Conservation (phyloP, 2,797 vertebrate species). For the Sorex maritimensis region DNA sequence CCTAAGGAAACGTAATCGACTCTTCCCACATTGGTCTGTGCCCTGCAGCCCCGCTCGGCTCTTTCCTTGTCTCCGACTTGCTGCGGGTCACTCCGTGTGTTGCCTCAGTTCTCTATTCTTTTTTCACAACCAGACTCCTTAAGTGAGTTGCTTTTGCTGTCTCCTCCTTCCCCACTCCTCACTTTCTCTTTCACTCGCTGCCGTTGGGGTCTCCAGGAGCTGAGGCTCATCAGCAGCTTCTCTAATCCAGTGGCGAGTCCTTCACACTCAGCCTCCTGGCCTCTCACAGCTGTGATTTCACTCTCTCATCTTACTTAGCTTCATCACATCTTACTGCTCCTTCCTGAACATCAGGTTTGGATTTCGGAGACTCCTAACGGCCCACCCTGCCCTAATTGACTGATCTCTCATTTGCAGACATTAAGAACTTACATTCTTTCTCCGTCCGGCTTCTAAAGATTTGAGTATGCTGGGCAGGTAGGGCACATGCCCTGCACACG, state of each 20-base stretch:
- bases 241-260: neutral
- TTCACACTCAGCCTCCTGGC: too few species aligned
- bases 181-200: neutral
- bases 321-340: neutral
- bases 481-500: too few species aligned
- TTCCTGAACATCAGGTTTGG: neutral
- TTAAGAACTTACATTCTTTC: neutral
- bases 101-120: neutral
- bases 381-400: too few species aligned
- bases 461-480: neutral
- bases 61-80: neutral
- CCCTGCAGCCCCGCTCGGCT: neutral
- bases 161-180: neutral
- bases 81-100: neutral
- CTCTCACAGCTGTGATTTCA: neutral
- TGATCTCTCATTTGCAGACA: neutral
- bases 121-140: neutral
- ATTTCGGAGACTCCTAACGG: neutral
- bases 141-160: neutral
- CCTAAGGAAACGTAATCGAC: neutral
- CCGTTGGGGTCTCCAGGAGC: neutral
- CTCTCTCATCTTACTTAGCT: neutral
- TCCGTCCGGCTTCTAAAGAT: conserved; percentile 4
- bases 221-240: neutral
- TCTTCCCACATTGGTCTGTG: neutral